A percentile compares a stretch with the other conserved stretches of the same genome.
These are phyloP conservation scores for Novumbra hubbsi DNA, from an alignment of 2,797 vertebrate genomes.

Conservation along the genomic window DNA sequence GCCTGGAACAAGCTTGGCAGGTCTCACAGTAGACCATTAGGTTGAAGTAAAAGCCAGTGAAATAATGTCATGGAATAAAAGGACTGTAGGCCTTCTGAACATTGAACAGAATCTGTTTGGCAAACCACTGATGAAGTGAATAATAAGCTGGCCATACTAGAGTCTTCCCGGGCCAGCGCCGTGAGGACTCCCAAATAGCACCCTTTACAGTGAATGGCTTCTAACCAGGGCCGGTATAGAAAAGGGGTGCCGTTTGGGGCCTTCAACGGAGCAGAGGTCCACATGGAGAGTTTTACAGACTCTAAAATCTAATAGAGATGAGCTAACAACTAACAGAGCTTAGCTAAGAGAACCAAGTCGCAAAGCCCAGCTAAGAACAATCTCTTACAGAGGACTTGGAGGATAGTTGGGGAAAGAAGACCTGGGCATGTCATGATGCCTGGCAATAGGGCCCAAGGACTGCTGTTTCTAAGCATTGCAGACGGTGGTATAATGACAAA, in stretches of 20 bases:
- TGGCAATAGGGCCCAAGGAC: not conserved
- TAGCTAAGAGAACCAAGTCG: too few relatives aligned
- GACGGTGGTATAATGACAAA: not conserved
- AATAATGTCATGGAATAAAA: conserved; percentile 44
- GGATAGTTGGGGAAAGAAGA: not conserved
- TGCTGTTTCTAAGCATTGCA: not conserved
- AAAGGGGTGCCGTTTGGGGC: not conserved
- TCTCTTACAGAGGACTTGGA: not conserved
- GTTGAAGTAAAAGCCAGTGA: conserved; percentile 24
- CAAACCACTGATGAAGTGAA: conserved; percentile 69
- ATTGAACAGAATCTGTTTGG: conserved; percentile 53
- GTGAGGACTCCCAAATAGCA: not conserved
- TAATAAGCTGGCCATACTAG: conserved; percentile 57
- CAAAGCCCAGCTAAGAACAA: too few relatives aligned
- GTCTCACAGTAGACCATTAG: conserved; percentile 34
- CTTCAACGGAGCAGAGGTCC: conserved; percentile 16
- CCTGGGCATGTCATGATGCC: not conserved
- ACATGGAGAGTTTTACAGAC: conserved; percentile 67
- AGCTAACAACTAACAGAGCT: conserved; percentile 14
- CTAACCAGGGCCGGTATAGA: not conserved
- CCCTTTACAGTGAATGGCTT: not conserved
- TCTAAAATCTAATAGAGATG: too few relatives aligned
- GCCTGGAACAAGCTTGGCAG: conserved; percentile 44
- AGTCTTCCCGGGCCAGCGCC: conserved; percentile 27
- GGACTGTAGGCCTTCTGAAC: conserved; percentile 22